Percentiles rank a stretch among this genome's conserved stretches.
Evolutionary conservation across 2,888 invertebrate genomes (phyloP).

Genomic region (Bibio marci): DNA sequence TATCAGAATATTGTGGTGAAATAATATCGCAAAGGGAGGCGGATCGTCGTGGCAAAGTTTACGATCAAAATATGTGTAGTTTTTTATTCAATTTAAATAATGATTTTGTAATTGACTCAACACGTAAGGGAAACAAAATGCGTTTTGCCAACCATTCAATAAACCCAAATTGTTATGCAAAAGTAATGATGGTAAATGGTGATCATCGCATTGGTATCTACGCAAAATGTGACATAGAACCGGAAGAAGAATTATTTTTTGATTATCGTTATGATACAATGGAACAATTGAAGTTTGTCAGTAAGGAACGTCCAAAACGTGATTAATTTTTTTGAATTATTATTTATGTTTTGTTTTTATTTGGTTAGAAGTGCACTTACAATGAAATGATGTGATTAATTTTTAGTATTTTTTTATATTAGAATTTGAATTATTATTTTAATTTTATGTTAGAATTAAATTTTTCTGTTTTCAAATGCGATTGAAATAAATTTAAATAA

Average conservation of each 20-base stretch:
- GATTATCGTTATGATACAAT: conserved; percentile 98
- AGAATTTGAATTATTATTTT: no score
- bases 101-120: conserved; percentile 97
- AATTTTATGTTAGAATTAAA: no score
- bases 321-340: no score
- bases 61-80: conserved; percentile 98
- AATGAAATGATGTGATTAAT: no score
- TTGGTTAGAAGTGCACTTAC: no score
- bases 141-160: conserved; percentile 99
- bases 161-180: conserved; percentile 98
- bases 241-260: conserved; percentile 96
- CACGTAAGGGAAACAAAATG: conserved; percentile 97
- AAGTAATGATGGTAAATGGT: conserved; percentile 93
- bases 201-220: conserved; percentile 93
- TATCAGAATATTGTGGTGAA: conserved; percentile 99
- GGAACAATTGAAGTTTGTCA: conserved; percentile 94
- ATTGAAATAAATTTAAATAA: no score
- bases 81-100: conserved; percentile 98
- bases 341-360: no score
- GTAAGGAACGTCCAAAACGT: conserved; percentile 91
- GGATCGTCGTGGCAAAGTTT: conserved; percentile 94
- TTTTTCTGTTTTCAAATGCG: no score
- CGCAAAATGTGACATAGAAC: conserved; percentile 89
- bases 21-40: conserved; percentile 98
- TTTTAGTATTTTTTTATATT: no score